These are phyloP conservation scores for Mizuhopecten yessoensis DNA, from an alignment of 1,140 invertebrate genomes.

Conservation along the genomic window DNA sequence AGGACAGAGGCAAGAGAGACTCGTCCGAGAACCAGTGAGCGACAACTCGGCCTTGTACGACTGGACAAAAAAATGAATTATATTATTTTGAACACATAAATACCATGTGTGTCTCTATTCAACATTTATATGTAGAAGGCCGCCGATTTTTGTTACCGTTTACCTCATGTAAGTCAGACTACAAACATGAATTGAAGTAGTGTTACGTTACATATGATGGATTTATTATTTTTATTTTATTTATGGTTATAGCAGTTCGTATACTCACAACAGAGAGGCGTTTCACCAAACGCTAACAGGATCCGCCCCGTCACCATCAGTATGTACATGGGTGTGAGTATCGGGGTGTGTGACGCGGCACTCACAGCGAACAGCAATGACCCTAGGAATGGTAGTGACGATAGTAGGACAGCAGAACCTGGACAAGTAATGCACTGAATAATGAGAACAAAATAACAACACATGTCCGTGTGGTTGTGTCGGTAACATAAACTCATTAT, in stretches of 20 bases:
- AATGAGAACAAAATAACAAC: too few relatives aligned
- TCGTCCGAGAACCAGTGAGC: neutral
- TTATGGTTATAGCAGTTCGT: too few relatives aligned
- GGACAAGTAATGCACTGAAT: neutral
- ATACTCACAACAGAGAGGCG: neutral
- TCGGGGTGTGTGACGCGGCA: neutral
- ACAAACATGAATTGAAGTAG: too few relatives aligned
- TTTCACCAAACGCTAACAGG: neutral
- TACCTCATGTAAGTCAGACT: too few relatives aligned
- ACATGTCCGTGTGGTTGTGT: too few relatives aligned
- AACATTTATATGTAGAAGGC: too few relatives aligned
- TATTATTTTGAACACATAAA: too few relatives aligned
- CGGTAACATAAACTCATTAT: too few relatives aligned
- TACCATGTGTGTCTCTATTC: too few relatives aligned
- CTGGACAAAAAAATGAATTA: neutral
- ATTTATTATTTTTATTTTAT: too few relatives aligned
- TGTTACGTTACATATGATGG: too few relatives aligned
- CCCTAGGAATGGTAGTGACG: neutral
- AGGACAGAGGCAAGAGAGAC: neutral
- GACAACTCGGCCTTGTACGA: neutral
- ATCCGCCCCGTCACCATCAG: neutral
- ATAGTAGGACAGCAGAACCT: neutral
- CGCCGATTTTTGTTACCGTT: too few relatives aligned
- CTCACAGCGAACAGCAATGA: neutral
- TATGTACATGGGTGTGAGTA: neutral